Percentiles rank a stretch among this genome's conserved stretches.
These are phyloP conservation scores for Austrolebias charrua DNA, from an alignment of 2,797 vertebrate genomes.

Conservation along the genomic window DNA sequence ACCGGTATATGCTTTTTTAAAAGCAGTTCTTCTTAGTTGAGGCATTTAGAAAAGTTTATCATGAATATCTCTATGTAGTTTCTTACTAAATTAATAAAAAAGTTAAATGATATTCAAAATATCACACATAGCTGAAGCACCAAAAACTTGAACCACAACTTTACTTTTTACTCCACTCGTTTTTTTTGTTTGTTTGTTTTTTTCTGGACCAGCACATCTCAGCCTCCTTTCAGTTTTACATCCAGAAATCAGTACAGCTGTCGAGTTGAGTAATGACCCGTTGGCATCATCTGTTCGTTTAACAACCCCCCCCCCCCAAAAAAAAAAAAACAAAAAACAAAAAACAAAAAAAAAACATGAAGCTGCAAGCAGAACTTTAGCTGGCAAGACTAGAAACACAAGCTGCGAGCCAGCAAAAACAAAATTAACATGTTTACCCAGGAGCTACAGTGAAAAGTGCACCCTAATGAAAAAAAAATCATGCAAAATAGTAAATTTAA, in stretches of 20 bases:
- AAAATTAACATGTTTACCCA: constrained; percentile 44
- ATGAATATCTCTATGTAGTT: too few relatives aligned
- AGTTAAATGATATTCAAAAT: too few relatives aligned
- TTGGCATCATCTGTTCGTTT: constrained; percentile 49
- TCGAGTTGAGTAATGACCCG: constrained; percentile 57
- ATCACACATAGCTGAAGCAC: too few relatives aligned
- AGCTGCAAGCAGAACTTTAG: constrained; percentile 33
- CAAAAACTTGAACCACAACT: neutral
- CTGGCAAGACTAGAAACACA: constrained; percentile 28
- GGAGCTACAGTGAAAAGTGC: constrained; percentile 20
- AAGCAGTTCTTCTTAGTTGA: too few relatives aligned
- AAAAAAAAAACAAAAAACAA: constrained; percentile 5
- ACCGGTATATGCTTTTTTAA: too few relatives aligned
- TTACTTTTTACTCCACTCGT: neutral
- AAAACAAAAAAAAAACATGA: neutral
- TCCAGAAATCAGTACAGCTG: constrained; percentile 34
- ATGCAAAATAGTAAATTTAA: constrained; percentile 20
- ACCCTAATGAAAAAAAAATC: constrained; percentile 8
- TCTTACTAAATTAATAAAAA: too few relatives aligned
- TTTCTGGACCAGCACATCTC: constrained; percentile 28
- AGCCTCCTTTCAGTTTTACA: constrained; percentile 2
- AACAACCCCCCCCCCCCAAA: constrained; percentile 8
- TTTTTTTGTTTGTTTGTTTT: neutral
- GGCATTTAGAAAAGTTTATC: too few relatives aligned
- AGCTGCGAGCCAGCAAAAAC: constrained; percentile 27